These are phyloP conservation scores for Neodiprion pinetum DNA, from an alignment of 1,140 invertebrate species.

Conservation along the genomic window DNA sequence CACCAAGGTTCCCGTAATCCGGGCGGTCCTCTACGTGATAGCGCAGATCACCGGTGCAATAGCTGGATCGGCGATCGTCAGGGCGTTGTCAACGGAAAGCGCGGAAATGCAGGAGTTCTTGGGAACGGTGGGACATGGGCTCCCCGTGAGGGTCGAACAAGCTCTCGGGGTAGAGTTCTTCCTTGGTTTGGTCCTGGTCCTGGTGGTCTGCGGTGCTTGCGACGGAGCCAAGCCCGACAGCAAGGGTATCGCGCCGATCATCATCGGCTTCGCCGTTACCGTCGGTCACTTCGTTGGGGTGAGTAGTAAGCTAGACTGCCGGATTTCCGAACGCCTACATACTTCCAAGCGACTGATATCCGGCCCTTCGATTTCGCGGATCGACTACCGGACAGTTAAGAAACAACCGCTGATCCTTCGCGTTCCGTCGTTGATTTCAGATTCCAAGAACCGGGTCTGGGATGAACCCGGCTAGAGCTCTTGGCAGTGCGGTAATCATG, in stretches of 20 bases:
- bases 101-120: slow-evolving; percentile 45
- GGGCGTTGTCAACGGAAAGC: slow-evolving; percentile 52
- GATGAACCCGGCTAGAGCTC: slow-evolving; percentile 89
- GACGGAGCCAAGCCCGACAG: slow-evolving; percentile 76
- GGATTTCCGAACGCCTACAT: not conserved
- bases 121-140: slow-evolving; percentile 66
- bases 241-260: slow-evolving; percentile 82
- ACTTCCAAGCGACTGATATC: not conserved
- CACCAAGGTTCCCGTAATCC: slow-evolving; percentile 65
- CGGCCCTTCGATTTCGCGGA: too few relatives aligned
- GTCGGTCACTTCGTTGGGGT: slow-evolving; percentile 88
- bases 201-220: slow-evolving; percentile 88
- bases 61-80: slow-evolving; percentile 78
- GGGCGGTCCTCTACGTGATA: slow-evolving; percentile 82
- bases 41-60: slow-evolving; percentile 85
- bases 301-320: slow-evolving; percentile 45
- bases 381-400: not conserved
- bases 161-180: slow-evolving; percentile 90
- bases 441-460: slow-evolving; percentile 82
- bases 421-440: slow-evolving; percentile 44
- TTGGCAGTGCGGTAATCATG: slow-evolving; percentile 84
- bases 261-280: slow-evolving; percentile 88
- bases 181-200: slow-evolving; percentile 86
- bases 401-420: not conserved
- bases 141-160: slow-evolving; percentile 71